Base-by-base conservation (phyloP, 2,888 invertebrate species). In the Odontomyia ornata region DNA sequence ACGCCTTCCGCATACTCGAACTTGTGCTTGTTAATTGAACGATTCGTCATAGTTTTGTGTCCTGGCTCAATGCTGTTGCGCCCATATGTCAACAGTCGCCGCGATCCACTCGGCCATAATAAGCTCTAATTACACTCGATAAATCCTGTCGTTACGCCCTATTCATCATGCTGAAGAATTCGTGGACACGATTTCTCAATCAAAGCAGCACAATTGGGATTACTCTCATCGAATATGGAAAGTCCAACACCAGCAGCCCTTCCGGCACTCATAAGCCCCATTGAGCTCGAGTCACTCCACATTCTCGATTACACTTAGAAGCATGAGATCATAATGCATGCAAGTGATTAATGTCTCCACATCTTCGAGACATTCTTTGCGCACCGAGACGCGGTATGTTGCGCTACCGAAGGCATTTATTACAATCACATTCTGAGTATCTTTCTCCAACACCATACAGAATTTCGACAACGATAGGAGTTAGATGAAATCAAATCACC, bases 151-250 rank as follows among this genome's bases (percentile, higher is more conserved):
- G 15, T 28, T 30, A 64, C n/a, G n/a, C 52, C 1, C 15, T 23
- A 71, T 71, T 5, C 25, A 71, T 71, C 52, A 27, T 27, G 11
- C 13, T 36, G 43, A 23, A 36, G 60, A 57, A 73, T 73, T 30
- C 36, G 36, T 43, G 30, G 36, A 73, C 57, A 73, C 73, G 60
- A 57, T 60, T 73, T 73, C 60, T 73, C 73, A 73, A 73, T 73
- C 73, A 73, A 15, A 23, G n/a, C 4, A 9, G 4, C 30, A 69
- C 69, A 25, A 46, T 69, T n/a, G 18, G 69, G 46, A 69, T 69
- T 69, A 69, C 47, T 11, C 47, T 47, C 47, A 46, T 46, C 47
- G 47, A 25, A 7, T 21, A 46, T 25, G 15, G 47, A 47, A 46
- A 69, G 46, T 46, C 69, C 46, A 69, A 69, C 69, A 69, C 69